A percentile compares a stretch with the other conserved stretches of the same genome.
phyloP scores from a whole-genome alignment of 1,140 invertebrate genomes.

The Hesperophylax magnus region DNA sequence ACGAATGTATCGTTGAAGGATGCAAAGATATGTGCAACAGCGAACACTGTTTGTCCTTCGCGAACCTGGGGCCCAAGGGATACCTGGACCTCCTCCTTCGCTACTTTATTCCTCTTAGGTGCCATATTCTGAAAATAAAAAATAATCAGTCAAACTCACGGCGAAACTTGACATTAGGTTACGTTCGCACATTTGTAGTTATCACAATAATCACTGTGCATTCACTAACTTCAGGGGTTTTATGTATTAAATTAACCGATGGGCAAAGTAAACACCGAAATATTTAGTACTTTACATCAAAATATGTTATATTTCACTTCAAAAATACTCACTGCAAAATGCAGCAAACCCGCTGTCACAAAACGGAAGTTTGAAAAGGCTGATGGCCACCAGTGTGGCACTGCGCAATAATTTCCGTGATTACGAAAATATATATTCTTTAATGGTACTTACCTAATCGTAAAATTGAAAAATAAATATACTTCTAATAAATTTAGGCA shows the following conservation, averaged over 20 bases:
- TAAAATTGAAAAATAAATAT: background rate
- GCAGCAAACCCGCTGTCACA: constrained; percentile 40
- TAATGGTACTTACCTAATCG: background rate
- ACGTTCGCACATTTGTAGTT: constrained; percentile 29
- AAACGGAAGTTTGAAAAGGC: constrained; percentile 47
- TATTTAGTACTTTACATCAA: background rate
- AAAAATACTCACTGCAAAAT: constrained; percentile 41
- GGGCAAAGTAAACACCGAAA: background rate
- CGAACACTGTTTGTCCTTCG: constrained; percentile 98
- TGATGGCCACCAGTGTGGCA: constrained; percentile 21
- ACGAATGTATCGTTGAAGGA: constrained; percentile 99
- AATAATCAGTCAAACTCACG: background rate
- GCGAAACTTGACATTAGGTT: constrained; percentile 39
- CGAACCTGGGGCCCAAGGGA: constrained; percentile 96
- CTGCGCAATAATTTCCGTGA: background rate
- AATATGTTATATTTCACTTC: background rate
- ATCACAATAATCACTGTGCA: constrained; percentile 24
- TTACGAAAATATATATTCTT: background rate
- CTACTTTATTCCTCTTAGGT: constrained; percentile 96
- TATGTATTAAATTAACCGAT: background rate
- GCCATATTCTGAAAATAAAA: constrained; percentile 79
- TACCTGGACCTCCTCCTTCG: constrained; percentile 97
- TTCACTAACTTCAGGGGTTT: background rate
- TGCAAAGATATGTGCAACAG: constrained; percentile 99
- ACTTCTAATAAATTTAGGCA: too few species aligned